A percentile compares a stretch with the other conserved stretches of the same genome.
Conservation (phyloP, 2,797 vertebrate genomes). For the Hoplostethus atlanticus region DNA sequence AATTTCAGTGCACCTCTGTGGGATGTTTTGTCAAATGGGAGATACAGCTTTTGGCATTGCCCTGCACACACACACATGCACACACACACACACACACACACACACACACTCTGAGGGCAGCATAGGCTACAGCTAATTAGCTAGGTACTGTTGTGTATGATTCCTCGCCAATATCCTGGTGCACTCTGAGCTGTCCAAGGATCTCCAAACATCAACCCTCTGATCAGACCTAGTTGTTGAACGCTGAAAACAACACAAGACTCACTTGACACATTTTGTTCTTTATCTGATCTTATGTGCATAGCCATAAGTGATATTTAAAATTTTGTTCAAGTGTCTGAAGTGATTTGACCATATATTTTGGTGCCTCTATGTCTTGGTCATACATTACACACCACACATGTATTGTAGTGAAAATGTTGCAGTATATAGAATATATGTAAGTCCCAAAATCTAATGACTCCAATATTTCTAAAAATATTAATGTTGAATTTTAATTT, state of each 20-base stretch:
- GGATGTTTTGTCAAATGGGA: slow-evolving; percentile 18
- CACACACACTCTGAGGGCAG: slow-evolving; percentile 6
- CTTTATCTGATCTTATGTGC: slow-evolving; percentile 33
- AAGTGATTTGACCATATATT: slow-evolving; percentile 53
- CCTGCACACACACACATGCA: slow-evolving; percentile 8
- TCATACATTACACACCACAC: slow-evolving; percentile 38
- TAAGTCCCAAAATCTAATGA: slow-evolving; percentile 2
- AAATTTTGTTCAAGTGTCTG: slow-evolving; percentile 50
- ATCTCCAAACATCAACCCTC: slow-evolving; percentile 13
- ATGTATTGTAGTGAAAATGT: slow-evolving; percentile 44
- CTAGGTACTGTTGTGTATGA: slow-evolving; percentile 3
- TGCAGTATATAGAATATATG: slow-evolving; percentile 3
- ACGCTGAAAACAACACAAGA: neutral
- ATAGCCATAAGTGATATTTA: slow-evolving; percentile 45
- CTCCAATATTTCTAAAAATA: too few relatives aligned
- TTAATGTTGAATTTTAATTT: too few relatives aligned
- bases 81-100: slow-evolving; percentile 8
- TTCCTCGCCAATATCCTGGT: slow-evolving; percentile 1
- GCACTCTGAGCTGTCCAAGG: slow-evolving; percentile 19
- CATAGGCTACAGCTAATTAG: slow-evolving; percentile 10
- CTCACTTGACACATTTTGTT: slow-evolving; percentile 31
- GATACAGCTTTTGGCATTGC: slow-evolving; percentile 15
- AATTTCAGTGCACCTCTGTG: slow-evolving; percentile 19
- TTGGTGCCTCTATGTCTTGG: slow-evolving; percentile 49
- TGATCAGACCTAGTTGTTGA: slow-evolving; percentile 4